Evolutionary conservation across 2,888 invertebrate genomes (phyloP).

Genomic region (Agelastica alni): DNA sequence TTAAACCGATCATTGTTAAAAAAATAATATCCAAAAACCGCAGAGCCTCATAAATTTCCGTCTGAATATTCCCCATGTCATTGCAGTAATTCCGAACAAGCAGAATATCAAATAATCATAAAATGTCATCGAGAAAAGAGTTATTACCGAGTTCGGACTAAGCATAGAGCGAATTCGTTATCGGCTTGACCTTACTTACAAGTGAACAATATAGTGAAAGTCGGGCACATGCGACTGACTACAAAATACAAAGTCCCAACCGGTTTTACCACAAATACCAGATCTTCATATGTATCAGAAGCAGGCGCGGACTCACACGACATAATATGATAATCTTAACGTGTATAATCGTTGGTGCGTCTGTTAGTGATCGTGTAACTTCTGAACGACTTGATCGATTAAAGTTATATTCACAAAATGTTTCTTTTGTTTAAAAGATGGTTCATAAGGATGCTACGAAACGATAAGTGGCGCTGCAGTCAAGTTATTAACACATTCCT

Average conservation of each 20-base stretch:
- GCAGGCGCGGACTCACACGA: too few relatives aligned
- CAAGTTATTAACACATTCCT: too few relatives aligned
- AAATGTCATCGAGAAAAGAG: constrained; percentile 39
- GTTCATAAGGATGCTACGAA: too few relatives aligned
- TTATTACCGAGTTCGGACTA: constrained; percentile 28
- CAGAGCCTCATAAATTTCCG: constrained; percentile 17
- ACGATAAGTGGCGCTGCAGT: too few relatives aligned
- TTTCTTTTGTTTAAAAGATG: too few relatives aligned
- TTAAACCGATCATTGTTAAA: constrained; percentile 8
- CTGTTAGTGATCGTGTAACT: too few relatives aligned
- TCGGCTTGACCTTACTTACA: constrained; percentile 37
- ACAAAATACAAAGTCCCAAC: constrained; percentile 41
- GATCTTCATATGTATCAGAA: constrained; percentile 47
- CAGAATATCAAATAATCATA: constrained; percentile 38
- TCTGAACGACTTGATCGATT: too few relatives aligned
- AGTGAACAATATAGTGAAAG: constrained; percentile 45
- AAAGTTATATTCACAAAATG: too few relatives aligned
- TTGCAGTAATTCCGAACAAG: constrained; percentile 30
- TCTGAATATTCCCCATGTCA: constrained; percentile 29
- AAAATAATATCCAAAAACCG: constrained; percentile 16
- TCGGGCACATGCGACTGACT: constrained; percentile 44
- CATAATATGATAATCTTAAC: too few relatives aligned
- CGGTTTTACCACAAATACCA: constrained; percentile 46
- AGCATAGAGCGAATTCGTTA: constrained; percentile 43
- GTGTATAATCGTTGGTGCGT: too few relatives aligned